Evolutionary conservation across 2,797 vertebrate genomes (phyloP).

Genomic region (Neopelma chrysocephalum): DNA sequence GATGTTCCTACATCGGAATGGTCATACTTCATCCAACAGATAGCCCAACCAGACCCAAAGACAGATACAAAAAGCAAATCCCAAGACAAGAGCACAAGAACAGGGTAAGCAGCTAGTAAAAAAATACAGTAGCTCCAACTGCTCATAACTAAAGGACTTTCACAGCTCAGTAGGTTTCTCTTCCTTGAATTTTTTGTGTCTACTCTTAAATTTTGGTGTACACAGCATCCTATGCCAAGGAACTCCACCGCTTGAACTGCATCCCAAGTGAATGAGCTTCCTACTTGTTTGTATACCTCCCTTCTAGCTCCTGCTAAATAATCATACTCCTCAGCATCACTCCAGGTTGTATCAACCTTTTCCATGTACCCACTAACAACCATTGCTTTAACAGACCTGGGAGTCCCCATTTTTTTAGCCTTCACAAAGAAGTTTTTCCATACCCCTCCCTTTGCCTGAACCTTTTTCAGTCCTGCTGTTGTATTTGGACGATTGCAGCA

Average conservation of each 20-base stretch:
- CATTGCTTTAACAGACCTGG: not conserved
- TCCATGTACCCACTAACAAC: accelerated
- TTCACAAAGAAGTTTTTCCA: not conserved
- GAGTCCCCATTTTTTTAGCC: not conserved
- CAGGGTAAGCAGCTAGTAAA: not conserved
- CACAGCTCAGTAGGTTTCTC: not conserved
- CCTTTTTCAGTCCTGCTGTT: not conserved
- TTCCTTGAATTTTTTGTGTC: not conserved
- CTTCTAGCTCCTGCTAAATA: not conserved
- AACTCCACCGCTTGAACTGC: not conserved
- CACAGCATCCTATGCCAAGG: not conserved
- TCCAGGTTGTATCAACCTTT: not conserved
- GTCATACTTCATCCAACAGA: not conserved
- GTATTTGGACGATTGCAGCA: not conserved
- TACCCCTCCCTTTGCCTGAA: not conserved
- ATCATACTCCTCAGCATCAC: not conserved
- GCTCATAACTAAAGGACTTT: not conserved
- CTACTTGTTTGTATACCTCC: not conserved
- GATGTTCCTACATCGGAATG: not conserved
- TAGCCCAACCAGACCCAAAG: not conserved
- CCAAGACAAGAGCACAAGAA: not conserved
- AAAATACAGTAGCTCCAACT: not conserved
- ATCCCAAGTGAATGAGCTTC: not conserved
- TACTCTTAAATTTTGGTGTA: not conserved
- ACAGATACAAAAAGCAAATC: not conserved